A percentile compares a stretch with the other conserved stretches of the same genome.
phyloP scores from a whole-genome alignment of 1,140 invertebrate genomes.

The Limonius californicus region DNA sequence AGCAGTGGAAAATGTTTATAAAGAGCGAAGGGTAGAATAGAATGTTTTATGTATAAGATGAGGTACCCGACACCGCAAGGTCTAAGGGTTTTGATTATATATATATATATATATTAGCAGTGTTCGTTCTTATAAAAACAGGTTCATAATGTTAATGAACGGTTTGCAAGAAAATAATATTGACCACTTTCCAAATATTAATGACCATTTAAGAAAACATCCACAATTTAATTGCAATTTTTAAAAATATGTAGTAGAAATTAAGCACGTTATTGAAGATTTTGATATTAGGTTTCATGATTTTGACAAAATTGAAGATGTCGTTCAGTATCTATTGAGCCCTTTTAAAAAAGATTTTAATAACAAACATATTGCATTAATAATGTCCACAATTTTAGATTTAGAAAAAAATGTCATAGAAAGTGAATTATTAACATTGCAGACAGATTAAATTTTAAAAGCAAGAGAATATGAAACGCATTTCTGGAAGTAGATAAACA shows the following conservation, averaged over 20 bases:
- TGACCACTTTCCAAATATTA: constrained; percentile 31
- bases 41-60: no score
- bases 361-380: constrained; percentile 20
- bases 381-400: constrained; percentile 22
- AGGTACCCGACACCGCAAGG: no score
- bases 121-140: constrained; percentile 24
- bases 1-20: no score
- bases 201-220: constrained; percentile 28
- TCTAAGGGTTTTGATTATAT: no score
- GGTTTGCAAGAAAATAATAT: constrained; percentile 31
- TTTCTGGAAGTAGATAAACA: constrained; percentile 6
- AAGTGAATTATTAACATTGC: constrained; percentile 22
- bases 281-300: background rate
- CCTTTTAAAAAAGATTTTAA: constrained; percentile 27
- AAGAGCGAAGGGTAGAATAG: no score
- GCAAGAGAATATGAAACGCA: constrained; percentile 19
- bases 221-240: constrained; percentile 26
- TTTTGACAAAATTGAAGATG: background rate
- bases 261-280: background rate
- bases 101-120: no score
- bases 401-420: background rate
- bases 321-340: constrained; percentile 3
- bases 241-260: constrained; percentile 24
- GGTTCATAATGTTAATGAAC: constrained; percentile 26
- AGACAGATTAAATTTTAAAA: constrained; percentile 25